phyloP scores from a whole-genome alignment of 2,888 invertebrate species.

The Tetropium fuscum region DNA sequence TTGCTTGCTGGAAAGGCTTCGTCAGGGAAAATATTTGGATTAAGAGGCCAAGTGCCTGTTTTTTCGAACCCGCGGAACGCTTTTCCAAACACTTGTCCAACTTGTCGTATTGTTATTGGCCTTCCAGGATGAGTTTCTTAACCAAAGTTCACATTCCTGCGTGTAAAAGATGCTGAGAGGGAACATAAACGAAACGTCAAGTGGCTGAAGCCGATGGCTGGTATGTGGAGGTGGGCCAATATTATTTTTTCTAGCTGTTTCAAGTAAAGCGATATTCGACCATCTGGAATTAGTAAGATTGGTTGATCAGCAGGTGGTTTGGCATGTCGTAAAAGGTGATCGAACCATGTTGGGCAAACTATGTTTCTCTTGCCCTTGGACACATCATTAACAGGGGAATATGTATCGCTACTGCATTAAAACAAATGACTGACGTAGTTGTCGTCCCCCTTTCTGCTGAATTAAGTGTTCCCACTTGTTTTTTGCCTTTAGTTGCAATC shows the following conservation, averaged over 20 bases:
- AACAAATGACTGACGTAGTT: slow-evolving; percentile 15
- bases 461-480: slow-evolving; percentile 12
- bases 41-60: slow-evolving; percentile 26
- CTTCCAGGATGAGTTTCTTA: slow-evolving; percentile 27
- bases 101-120: slow-evolving; percentile 28
- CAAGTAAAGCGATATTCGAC: slow-evolving; percentile 23
- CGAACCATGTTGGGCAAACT: slow-evolving; percentile 24
- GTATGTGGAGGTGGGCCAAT: slow-evolving; percentile 16
- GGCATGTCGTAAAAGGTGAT: slow-evolving; percentile 10
- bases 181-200: slow-evolving; percentile 31
- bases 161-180: slow-evolving; percentile 28
- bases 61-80: slow-evolving; percentile 26
- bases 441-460: slow-evolving; percentile 17
- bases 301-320: slow-evolving; percentile 21
- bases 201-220: slow-evolving; percentile 14
- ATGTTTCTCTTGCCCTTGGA: slow-evolving; percentile 27
- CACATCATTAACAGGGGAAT: slow-evolving; percentile 17
- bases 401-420: not conserved
- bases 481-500: not conserved
- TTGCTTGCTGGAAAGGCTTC: slow-evolving; percentile 28
- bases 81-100: slow-evolving; percentile 26
- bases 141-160: slow-evolving; percentile 3
- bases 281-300: slow-evolving; percentile 22
- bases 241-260: slow-evolving; percentile 28
- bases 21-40: slow-evolving; percentile 24